Percentiles rank a stretch among this genome's conserved stretches.
phyloP scores from a whole-genome alignment of 1,140 invertebrate species.

The Macrosteles quadrilineatus region DNA sequence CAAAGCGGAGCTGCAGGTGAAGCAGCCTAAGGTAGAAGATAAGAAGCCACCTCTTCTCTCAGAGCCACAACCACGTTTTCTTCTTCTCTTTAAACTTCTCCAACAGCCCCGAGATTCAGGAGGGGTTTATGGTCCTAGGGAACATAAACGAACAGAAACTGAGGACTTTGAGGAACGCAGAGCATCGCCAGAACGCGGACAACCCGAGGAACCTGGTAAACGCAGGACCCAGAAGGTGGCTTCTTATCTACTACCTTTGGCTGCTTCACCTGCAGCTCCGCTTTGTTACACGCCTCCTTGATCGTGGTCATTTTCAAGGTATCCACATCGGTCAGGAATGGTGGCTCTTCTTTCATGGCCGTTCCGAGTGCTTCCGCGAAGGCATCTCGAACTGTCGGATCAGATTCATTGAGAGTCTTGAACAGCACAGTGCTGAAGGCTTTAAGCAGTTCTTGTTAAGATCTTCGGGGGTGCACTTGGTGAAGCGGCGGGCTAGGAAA shows the following conservation, averaged over 20 bases:
- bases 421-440: constrained; percentile 77
- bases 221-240: constrained; percentile 60
- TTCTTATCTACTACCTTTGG: constrained; percentile 52
- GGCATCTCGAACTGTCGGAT: constrained; percentile 81
- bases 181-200: no score
- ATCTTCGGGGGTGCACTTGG: constrained; percentile 73
- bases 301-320: constrained; percentile 94
- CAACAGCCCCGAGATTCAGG: no score
- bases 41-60: constrained; percentile 62
- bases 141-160: no score
- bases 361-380: constrained; percentile 92
- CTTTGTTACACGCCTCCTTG: constrained; percentile 92
- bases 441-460: constrained; percentile 91
- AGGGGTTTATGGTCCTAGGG: no score
- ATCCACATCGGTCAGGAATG: constrained; percentile 86
- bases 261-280: constrained; percentile 74
- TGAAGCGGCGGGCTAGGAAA: constrained; percentile 85
- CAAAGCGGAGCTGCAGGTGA: constrained; percentile 84
- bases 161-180: no score
- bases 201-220: no score
- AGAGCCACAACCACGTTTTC: no score
- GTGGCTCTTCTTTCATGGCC: constrained; percentile 82
- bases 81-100: no score
- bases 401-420: constrained; percentile 84
- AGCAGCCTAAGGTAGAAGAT: constrained; percentile 53